phyloP scores from a whole-genome alignment of 1,140 invertebrate species.

The Nasonia longicornis region DNA sequence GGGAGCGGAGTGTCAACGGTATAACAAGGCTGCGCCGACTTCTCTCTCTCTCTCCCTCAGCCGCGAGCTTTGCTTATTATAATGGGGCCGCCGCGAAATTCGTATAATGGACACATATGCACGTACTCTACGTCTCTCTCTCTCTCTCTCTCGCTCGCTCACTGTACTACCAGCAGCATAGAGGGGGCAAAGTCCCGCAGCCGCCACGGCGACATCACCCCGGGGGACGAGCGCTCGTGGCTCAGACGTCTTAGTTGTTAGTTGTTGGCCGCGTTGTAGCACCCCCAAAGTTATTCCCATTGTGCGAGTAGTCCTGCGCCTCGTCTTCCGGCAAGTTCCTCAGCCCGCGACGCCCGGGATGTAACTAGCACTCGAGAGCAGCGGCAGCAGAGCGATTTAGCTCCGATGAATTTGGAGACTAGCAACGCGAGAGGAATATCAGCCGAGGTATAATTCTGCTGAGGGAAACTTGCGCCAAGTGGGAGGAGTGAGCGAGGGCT shows the following conservation, averaged over 20 bases:
- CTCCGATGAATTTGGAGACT: slow-evolving; percentile 28
- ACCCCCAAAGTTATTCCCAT: slow-evolving; percentile 59
- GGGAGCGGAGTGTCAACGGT: not conserved
- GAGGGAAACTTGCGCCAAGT: not conserved
- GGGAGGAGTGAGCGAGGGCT: slow-evolving; percentile 2
- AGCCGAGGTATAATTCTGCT: slow-evolving; percentile 24
- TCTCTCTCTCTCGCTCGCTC: not conserved
- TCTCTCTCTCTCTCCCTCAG: not conserved
- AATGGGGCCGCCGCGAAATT: slow-evolving; percentile 58
- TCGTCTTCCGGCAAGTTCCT: slow-evolving; percentile 20
- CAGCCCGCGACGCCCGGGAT: not conserved
- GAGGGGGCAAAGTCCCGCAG: slow-evolving; percentile 43
- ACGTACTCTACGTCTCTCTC: slow-evolving; percentile 26
- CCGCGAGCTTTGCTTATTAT: slow-evolving; percentile 60
- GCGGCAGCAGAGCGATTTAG: slow-evolving; percentile 29
- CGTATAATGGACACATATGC: slow-evolving; percentile 65
- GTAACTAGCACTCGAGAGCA: slow-evolving; percentile 20
- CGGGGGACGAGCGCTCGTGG: not conserved
- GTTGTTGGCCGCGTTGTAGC: slow-evolving; percentile 56
- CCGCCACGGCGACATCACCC: slow-evolving; percentile 1
- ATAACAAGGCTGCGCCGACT: not conserved
- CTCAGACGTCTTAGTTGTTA: slow-evolving; percentile 61
- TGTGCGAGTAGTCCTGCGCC: slow-evolving; percentile 49
- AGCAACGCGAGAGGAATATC: slow-evolving; percentile 8
- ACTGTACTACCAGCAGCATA: slow-evolving; percentile 41